phyloP scores from a whole-genome alignment of 2,113 vertebrate genomes.

The Budorcas taxicolor region DNA sequence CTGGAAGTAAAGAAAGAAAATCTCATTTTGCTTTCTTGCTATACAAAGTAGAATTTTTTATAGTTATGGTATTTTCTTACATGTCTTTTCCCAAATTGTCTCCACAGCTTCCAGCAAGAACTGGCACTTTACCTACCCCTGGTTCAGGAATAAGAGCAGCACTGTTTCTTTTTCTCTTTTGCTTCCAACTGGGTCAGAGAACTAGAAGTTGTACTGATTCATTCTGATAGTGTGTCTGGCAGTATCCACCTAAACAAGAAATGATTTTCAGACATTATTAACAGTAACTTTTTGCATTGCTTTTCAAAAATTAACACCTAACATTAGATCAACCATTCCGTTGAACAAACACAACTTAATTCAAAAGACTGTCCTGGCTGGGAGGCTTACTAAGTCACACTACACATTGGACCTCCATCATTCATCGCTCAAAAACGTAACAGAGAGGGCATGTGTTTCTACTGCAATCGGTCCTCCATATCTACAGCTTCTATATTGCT shows the following conservation, averaged over 20 bases:
- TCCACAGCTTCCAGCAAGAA: background rate
- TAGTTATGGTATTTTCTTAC: slow-evolving; percentile 8
- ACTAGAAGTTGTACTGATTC: background rate
- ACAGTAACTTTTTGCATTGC: background rate
- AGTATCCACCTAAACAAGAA: background rate
- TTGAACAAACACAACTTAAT: background rate
- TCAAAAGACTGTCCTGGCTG: background rate
- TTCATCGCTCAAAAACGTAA: background rate
- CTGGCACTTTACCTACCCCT: background rate
- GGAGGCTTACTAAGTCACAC: background rate
- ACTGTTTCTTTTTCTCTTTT: background rate
- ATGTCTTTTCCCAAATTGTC: background rate
- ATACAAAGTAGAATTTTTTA: background rate
- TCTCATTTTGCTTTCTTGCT: background rate
- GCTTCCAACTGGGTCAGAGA: background rate
- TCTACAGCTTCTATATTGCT: background rate
- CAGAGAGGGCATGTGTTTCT: background rate
- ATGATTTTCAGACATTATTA: background rate
- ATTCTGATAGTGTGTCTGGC: background rate
- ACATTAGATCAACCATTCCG: background rate
- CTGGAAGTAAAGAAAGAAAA: background rate
- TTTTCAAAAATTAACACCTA: slow-evolving; percentile 27
- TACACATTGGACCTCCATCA: background rate
- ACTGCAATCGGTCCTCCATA: background rate
- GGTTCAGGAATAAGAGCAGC: background rate